Base-by-base conservation (phyloP, 2,113 vertebrate genomes). In the Poeciliopsis turrubarensis region DNA sequence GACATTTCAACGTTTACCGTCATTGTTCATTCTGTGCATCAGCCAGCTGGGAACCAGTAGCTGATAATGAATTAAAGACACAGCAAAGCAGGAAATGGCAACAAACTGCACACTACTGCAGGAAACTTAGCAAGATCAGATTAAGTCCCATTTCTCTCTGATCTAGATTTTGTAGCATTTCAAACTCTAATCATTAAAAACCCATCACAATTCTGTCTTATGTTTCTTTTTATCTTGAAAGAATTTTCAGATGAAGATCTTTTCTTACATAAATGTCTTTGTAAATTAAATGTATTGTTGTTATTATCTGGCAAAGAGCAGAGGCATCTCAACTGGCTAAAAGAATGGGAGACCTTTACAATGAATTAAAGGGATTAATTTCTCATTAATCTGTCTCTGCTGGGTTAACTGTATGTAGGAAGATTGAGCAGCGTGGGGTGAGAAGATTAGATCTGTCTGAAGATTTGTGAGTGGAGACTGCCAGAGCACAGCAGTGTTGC, bases 361-460 rank as follows among this genome's bases (percentile, higher is more conserved):
- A 34, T 65, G 73, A 89, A 88, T 90, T 88, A 88, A 66, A 80
- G 26, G 72, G 86, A 90, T 91, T 90, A 26, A 66, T 89, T 90
- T 86, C 81, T 86, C 72, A 85, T 89, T 91, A 87, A 89, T 90
- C 86, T 70, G 74, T 26, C 71, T 84, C 72, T 79, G 78, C 72
- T 64, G 80, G 77, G 81, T 89, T 89, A 89, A 88, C 77, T 80
- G 87, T 61, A 79, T 44, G 65, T 31, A 61, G 54, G 79, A 63
- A 44, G 77, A 70, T 71, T 57, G 84, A 88, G 60, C 81, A 73
- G 84, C 71, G 32, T 72, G 83, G 80, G 78, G 80, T 72, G 86
- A 87, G 85, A 65, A 83, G 92, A 93, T 90, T 85, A 92, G 73
- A 83, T 30, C 60, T 25, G 65, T 78, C 72, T 78, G 77, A 67